phyloP scores from a whole-genome alignment of 2,797 vertebrate genomes.

The Cynodonichthys magdalenae region DNA sequence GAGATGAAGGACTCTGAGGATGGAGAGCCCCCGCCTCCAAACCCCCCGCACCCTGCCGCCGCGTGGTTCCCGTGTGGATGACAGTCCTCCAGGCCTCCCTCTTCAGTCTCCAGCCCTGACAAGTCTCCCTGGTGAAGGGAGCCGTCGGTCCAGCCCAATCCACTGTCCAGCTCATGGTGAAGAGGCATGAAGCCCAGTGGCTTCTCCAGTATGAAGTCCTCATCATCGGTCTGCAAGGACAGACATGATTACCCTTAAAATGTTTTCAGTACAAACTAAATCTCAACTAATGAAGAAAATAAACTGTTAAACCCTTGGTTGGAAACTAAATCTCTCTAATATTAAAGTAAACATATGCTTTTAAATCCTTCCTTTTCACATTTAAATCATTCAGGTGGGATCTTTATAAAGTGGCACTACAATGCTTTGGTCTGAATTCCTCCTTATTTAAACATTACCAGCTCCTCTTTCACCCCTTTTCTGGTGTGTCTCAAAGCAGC shows the following conservation, averaged over 20 bases:
- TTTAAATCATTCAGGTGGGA: no score
- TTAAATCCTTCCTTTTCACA: no score
- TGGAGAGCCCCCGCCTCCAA: constrained; percentile 68
- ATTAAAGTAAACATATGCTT: no score
- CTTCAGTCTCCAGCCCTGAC: constrained; percentile 80
- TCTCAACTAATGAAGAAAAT: no score
- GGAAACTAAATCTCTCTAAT: neutral
- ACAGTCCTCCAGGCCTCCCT: constrained; percentile 79
- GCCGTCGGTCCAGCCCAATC: constrained; percentile 81
- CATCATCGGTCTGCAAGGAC: constrained; percentile 75
- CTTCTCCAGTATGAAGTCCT: constrained; percentile 78
- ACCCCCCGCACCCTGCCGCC: constrained; percentile 57
- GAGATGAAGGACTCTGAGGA: constrained; percentile 81
- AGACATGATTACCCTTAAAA: constrained; percentile 5
- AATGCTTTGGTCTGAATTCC: no score
- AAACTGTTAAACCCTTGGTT: no score
- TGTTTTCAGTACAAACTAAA: constrained; percentile 4
- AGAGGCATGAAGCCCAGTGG: constrained; percentile 72
- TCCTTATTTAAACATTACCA: no score
- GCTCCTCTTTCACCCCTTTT: no score
- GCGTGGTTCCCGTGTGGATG: constrained; percentile 63
- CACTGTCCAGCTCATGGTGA: constrained; percentile 82
- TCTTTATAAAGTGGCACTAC: no score
- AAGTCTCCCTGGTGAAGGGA: constrained; percentile 82
- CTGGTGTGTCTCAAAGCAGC: no score